A percentile compares a stretch with the other conserved stretches of the same genome.
Evolutionary conservation across 37 sponge, comb jelly and placozoan species (phyloP).

Genomic region (Spongia lamella): DNA sequence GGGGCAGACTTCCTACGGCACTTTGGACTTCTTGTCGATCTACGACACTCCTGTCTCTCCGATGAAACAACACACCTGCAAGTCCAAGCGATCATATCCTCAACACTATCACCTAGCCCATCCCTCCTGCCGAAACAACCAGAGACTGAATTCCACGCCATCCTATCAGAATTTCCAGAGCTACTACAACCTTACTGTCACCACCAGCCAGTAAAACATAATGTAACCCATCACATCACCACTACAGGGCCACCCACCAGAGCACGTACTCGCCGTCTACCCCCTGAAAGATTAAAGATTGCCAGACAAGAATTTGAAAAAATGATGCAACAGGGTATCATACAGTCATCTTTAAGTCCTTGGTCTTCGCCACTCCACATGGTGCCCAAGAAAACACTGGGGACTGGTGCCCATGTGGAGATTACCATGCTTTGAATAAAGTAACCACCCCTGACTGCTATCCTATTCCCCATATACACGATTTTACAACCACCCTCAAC

Average conservation of each 20-base stretch:
- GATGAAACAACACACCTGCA: slow-evolving; percentile 46
- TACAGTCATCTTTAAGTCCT: slow-evolving; percentile 38
- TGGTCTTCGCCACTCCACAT: too few relatives aligned
- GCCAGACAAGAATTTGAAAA: slow-evolving; percentile 44
- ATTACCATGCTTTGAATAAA: too few relatives aligned
- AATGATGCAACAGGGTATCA: slow-evolving; percentile 46
- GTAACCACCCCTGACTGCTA: slow-evolving; percentile 6
- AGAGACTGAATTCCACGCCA: slow-evolving; percentile 28
- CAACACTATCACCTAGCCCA: slow-evolving; percentile 19
- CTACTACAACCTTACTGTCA: slow-evolving; percentile 26
- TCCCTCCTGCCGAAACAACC: slow-evolving; percentile 16
- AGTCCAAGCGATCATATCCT: slow-evolving; percentile 31
- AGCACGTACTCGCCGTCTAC: slow-evolving; percentile 37
- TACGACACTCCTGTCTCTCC: slow-evolving; percentile 27
- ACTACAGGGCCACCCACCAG: slow-evolving; percentile 46
- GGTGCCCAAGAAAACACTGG: too few relatives aligned
- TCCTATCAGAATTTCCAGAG: slow-evolving; percentile 49
- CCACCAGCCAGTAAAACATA: slow-evolving; percentile 19
- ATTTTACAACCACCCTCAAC: slow-evolving; percentile 3
- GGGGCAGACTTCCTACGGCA: slow-evolving; percentile 63
- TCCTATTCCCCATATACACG: slow-evolving; percentile 10
- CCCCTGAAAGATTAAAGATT: slow-evolving; percentile 27
- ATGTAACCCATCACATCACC: slow-evolving; percentile 35
- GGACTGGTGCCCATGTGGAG: slow-evolving; percentile 30
- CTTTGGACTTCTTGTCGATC: slow-evolving; percentile 62